Base-by-base conservation (phyloP, 1,140 invertebrate genomes). In the Meloidogyne floridensis region DNA sequence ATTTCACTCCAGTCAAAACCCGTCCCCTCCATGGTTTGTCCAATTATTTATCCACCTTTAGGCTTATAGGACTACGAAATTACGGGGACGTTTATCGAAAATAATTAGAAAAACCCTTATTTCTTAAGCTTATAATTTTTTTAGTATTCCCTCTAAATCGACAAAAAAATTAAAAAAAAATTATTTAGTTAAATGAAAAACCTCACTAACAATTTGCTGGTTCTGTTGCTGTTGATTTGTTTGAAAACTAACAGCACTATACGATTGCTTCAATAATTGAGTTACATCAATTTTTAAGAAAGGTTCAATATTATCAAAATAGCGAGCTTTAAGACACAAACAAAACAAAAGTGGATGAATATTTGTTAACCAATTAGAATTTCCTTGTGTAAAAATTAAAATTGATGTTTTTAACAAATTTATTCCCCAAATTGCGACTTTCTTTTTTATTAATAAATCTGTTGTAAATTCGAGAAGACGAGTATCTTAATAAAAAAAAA, bases 291-390 rank as follows among this genome's bases (percentile, higher is more conserved):
- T 53, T 13, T 53, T 18, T 43, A 83, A 77, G 32, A 83, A 83
- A 3, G 82, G 83, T 54, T 85, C 32, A 53, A 80, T 80, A 15
- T 51, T 70, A 72, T 81, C 81, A 65, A 83, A 83, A 65, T 84
- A 65, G 1, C 54, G 65, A 6, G 82, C 82, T 65, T 83, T 83
- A 13, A 83, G 65, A n/a, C 81, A 83, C 20, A 83, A 72, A 53
- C 82, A 83, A 71, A 83, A 83, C 10, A 83, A 43, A 8, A 80
- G 42, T 7, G 81, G 73, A 51, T 83, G 82, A 54, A 83, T 54
- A 70, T 83, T 83, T 20, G 82, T 83, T 10, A 83, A 59, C 9
- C 72, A 72, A 69, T 77, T 13, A 47, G 74, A 11, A 20, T 54
- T 56, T 5, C 75, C 82, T 13, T 71, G 42, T 3, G 72, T 75